These are phyloP conservation scores for Collichthys lucidus DNA, from an alignment of 2,113 vertebrate genomes.

Conservation along the genomic window DNA sequence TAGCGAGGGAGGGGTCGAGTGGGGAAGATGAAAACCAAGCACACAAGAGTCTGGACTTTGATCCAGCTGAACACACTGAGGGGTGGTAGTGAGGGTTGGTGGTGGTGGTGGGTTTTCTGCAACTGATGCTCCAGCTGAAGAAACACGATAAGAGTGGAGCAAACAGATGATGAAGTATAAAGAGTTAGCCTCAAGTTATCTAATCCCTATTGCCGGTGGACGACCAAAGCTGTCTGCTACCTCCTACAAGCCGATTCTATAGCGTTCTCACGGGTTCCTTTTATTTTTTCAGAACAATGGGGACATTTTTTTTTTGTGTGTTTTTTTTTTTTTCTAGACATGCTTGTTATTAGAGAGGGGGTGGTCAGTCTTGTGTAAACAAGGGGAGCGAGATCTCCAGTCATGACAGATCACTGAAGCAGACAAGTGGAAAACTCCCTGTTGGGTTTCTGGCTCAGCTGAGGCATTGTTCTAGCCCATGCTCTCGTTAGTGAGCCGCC, in stretches of 20 bases:
- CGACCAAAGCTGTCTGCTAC: background rate
- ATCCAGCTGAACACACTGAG: constrained; percentile 49
- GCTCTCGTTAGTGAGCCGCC: constrained; percentile 51
- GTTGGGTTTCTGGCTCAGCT: constrained; percentile 62
- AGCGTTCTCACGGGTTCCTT: constrained; percentile 23
- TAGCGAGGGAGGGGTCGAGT: constrained; percentile 29
- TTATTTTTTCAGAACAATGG: constrained; percentile 40
- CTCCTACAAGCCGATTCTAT: background rate
- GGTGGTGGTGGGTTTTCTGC: constrained; percentile 4
- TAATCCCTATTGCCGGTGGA: background rate
- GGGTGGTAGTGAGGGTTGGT: constrained; percentile 16
- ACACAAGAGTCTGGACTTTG: constrained; percentile 62
- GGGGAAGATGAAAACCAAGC: constrained; percentile 52
- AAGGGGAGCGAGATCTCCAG: constrained; percentile 22
- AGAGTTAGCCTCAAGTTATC: constrained; percentile 4
- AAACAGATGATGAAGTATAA: constrained; percentile 17
- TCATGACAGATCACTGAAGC: constrained; percentile 55
- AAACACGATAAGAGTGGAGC: constrained; percentile 65
- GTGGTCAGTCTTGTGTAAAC: constrained; percentile 26
- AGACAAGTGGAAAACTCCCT: constrained; percentile 66
- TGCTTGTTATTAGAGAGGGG: constrained; percentile 28
- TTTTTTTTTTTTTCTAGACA: constrained; percentile 7
- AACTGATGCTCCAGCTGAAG: constrained; percentile 72
- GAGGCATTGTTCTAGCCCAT: constrained; percentile 54
- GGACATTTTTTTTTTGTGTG: background rate